Conservation (phyloP, 2,113 vertebrate species). For the Excalfactoria chinensis region DNA sequence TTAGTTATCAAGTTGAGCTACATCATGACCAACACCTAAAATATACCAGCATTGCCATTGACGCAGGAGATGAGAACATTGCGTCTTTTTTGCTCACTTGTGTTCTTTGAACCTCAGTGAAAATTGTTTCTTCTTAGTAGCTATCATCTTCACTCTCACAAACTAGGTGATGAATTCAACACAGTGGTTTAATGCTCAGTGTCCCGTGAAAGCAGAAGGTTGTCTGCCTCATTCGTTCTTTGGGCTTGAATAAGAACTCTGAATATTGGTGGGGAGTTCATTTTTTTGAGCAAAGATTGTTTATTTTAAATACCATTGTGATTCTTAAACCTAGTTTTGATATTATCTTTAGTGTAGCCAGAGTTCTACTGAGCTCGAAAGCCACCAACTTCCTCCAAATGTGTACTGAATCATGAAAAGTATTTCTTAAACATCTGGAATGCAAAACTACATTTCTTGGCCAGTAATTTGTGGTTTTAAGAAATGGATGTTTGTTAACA, state of each 20-base stretch:
- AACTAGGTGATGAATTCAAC: background rate
- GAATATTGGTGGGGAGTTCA: background rate
- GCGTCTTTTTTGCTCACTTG: background rate
- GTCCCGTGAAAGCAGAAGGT: background rate
- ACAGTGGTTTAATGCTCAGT: background rate
- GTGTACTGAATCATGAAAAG: conserved; percentile 17
- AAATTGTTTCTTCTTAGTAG: background rate
- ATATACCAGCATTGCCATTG: background rate
- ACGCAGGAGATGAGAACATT: background rate
- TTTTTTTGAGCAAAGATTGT: background rate
- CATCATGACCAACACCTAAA: background rate
- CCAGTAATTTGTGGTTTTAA: conserved; percentile 36
- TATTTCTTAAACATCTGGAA: conserved; percentile 45
- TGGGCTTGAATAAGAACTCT: background rate
- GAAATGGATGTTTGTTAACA: background rate
- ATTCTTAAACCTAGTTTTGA: conserved; percentile 26
- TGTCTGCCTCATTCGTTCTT: background rate
- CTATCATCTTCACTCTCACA: background rate
- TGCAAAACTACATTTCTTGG: conserved; percentile 35
- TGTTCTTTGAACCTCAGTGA: background rate
- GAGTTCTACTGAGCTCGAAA: conserved; percentile 4
- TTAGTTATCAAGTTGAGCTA: background rate
- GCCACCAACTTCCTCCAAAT: conserved; percentile 7
- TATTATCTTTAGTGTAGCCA: background rate
- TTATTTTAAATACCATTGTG: conserved; percentile 3